Evolutionary conservation across 2,113 vertebrate genomes (phyloP).

Genomic region (Xyrauchen texanus): DNA sequence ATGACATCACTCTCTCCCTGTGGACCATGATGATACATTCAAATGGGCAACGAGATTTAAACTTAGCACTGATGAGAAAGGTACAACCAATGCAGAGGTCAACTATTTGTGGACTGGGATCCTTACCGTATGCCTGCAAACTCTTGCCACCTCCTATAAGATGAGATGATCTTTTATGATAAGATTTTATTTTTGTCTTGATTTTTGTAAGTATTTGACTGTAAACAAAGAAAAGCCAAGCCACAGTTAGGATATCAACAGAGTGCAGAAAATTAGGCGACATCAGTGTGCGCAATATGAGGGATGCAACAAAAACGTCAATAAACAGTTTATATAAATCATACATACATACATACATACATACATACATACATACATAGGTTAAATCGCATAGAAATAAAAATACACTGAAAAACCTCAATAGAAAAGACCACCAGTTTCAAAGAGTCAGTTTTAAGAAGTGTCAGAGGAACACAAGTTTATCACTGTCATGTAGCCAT

Average conservation of each 20-base stretch:
- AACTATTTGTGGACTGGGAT: background rate
- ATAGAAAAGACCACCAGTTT: background rate
- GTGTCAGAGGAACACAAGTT: too few species aligned
- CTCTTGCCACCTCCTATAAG: too few species aligned
- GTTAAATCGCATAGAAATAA: background rate
- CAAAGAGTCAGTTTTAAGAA: too few species aligned
- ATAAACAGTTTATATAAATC: too few species aligned
- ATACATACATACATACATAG: background rate
- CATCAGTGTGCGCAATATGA: background rate
- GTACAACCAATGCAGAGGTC: background rate
- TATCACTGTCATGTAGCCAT: too few species aligned
- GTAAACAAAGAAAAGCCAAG: background rate
- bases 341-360: background rate
- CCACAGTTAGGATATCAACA: background rate
- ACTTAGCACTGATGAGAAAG: background rate
- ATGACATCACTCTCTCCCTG: background rate
- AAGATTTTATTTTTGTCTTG: background rate
- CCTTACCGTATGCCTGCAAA: background rate
- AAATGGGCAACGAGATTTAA: background rate
- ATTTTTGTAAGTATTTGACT: background rate
- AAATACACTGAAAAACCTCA: background rate
- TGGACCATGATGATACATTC: background rate
- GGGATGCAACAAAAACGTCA: background rate
- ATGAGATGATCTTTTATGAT: too few species aligned
- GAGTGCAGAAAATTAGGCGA: slow-evolving; percentile 4